Evolutionary conservation across 2,888 invertebrate genomes (phyloP).

Genomic region (Metellina segmentata): DNA sequence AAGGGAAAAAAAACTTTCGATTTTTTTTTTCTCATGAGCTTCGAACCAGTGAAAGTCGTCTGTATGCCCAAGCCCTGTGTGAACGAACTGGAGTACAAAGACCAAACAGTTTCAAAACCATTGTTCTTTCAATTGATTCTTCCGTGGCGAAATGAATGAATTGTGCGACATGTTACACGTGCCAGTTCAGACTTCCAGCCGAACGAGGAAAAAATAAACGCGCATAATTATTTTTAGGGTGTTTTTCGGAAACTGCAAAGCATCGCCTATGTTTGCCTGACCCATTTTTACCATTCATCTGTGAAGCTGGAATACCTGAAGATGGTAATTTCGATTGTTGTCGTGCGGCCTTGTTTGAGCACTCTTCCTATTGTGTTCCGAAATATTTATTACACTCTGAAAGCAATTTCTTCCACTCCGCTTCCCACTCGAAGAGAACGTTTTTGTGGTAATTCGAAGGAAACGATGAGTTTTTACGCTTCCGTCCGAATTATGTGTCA

Average conservation of each 20-base stretch:
- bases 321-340: slow-evolving; percentile 43
- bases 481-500: too few species aligned
- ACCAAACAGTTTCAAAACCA: neutral
- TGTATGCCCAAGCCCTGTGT: neutral
- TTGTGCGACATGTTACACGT: slow-evolving; percentile 2
- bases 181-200: neutral
- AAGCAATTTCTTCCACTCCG: slow-evolving; percentile 1
- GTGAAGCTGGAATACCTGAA: slow-evolving; percentile 7
- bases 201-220: neutral
- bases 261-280: slow-evolving; percentile 40
- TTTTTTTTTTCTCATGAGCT: neutral
- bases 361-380: slow-evolving; percentile 48
- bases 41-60: neutral
- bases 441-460: neutral
- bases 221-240: slow-evolving; percentile 25
- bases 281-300: slow-evolving; percentile 50
- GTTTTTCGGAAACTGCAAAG: slow-evolving; percentile 16
- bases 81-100: neutral
- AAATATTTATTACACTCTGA: slow-evolving; percentile 12
- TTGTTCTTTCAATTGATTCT: slow-evolving; percentile 27
- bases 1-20: neutral
- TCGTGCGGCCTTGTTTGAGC: slow-evolving; percentile 24
- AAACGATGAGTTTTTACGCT: too few species aligned
- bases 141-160: slow-evolving; percentile 14
- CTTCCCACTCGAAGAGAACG: neutral